Evolutionary conservation across 2,888 invertebrate genomes (phyloP).

Genomic region (Pantelozetes paolii): DNA sequence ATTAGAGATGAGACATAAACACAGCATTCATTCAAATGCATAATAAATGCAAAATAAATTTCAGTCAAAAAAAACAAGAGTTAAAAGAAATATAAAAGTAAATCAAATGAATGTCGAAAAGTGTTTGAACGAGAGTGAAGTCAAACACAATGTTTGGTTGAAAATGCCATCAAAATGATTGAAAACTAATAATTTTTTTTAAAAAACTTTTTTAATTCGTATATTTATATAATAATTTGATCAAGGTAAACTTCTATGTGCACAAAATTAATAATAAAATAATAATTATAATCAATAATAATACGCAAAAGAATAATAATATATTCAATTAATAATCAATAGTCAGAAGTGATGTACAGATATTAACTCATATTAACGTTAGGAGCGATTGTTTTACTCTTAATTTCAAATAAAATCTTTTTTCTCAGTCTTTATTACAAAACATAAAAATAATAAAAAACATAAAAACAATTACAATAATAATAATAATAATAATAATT

Average conservation of each 20-base stretch:
- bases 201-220: conserved; percentile 31
- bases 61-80: too few species aligned
- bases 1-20: too few species aligned
- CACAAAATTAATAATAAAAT: conserved; percentile 27
- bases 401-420: too few species aligned
- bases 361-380: not conserved
- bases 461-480: conserved; percentile 33
- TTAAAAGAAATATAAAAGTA: too few species aligned
- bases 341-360: too few species aligned
- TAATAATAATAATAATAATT: not conserved
- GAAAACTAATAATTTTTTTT: not conserved
- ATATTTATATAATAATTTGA: not conserved
- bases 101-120: too few species aligned
- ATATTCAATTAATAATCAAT: conserved; percentile 8
- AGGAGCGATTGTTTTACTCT: not conserved
- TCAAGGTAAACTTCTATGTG: not conserved
- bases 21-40: too few species aligned
- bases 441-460: conserved; percentile 32
- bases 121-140: not conserved
- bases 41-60: too few species aligned
- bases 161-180: too few species aligned
- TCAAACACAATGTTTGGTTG: not conserved
- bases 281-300: too few species aligned
- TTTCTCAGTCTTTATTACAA: not conserved
- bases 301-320: too few species aligned